Conservation (phyloP, 2,113 vertebrate species). For the Brachyhypopomus occidentalis region DNA sequence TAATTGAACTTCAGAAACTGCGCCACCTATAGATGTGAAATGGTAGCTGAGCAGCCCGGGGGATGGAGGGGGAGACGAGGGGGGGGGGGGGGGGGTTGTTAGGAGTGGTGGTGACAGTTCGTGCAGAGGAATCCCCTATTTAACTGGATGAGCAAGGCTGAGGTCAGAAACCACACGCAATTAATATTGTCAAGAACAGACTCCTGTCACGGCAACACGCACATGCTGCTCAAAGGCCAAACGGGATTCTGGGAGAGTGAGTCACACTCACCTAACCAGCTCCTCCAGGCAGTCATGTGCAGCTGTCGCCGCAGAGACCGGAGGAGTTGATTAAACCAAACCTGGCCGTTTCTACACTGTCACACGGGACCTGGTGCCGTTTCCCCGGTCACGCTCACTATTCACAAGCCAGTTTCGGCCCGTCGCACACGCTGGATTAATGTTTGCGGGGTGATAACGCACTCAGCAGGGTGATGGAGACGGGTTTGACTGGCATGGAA, state of each 20-base stretch:
- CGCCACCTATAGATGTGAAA: neutral
- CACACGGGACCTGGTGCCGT: neutral
- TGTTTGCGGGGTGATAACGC: neutral
- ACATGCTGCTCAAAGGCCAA: neutral
- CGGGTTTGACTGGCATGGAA: neutral
- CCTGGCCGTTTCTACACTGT: no score
- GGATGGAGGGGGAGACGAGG: neutral
- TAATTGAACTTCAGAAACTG: neutral
- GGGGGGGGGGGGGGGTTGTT: neutral
- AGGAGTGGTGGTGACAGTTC: neutral
- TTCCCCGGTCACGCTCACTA: neutral
- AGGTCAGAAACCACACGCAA: constrained; percentile 4
- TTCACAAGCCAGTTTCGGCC: neutral
- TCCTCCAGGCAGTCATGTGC: neutral
- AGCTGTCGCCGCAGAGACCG: neutral
- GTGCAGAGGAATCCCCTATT: constrained; percentile 9
- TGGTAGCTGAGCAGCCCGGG: neutral
- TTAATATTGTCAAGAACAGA: neutral
- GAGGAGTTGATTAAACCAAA: neutral
- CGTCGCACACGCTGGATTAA: neutral
- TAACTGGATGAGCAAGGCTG: constrained; percentile 24
- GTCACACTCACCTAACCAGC: neutral
- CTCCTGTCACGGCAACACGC: neutral
- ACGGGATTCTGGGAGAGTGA: neutral
- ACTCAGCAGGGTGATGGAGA: neutral